Percentiles rank a stretch among this genome's conserved stretches.
These are phyloP conservation scores for Ornithoptera alexandrae DNA, from an alignment of 2,888 invertebrate species.

Conservation along the genomic window DNA sequence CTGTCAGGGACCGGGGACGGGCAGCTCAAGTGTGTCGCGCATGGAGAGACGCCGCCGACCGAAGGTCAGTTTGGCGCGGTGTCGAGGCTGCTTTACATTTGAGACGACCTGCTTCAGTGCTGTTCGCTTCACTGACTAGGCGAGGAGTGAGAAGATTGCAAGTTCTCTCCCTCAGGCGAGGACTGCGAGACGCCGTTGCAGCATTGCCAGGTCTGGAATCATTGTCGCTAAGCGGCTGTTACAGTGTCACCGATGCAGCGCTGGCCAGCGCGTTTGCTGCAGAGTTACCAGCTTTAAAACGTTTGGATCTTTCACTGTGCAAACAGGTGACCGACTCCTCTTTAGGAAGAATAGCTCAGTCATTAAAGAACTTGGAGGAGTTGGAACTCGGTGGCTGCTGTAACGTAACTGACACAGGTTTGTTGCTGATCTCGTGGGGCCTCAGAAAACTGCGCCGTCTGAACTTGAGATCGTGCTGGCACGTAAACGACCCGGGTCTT, in stretches of 20 bases:
- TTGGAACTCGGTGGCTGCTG: conserved; percentile 95
- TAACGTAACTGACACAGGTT: conserved; percentile 93
- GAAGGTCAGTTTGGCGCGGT: conserved; percentile 95
- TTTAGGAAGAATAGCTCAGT: conserved; percentile 90
- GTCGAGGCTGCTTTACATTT: conserved; percentile 95
- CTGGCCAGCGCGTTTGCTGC: conserved; percentile 90
- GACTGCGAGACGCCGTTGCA: conserved; percentile 90
- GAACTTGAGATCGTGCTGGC: conserved; percentile 95
- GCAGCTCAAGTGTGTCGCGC: conserved; percentile 93
- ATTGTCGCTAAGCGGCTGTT: conserved; percentile 94
- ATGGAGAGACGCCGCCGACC: conserved; percentile 96
- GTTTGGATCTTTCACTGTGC: conserved; percentile 93
- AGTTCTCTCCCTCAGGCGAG: conserved; percentile 90
- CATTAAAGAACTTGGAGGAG: conserved; percentile 90
- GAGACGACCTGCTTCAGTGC: conserved; percentile 88
- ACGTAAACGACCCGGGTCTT: conserved; percentile 94
- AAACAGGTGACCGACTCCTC: conserved; percentile 97
- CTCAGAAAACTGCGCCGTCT: conserved; percentile 90
- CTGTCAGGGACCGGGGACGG: conserved; percentile 92
- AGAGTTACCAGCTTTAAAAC: conserved; percentile 87
- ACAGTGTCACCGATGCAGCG: conserved; percentile 93
- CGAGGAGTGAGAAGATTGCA: conserved; percentile 94
- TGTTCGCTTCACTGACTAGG: conserved; percentile 91
- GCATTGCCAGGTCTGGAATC: conserved; percentile 92
- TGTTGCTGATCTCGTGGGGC: conserved; percentile 92